Conservation (phyloP, 1,140 invertebrate species). For the Drosophila grimshawi region DNA sequence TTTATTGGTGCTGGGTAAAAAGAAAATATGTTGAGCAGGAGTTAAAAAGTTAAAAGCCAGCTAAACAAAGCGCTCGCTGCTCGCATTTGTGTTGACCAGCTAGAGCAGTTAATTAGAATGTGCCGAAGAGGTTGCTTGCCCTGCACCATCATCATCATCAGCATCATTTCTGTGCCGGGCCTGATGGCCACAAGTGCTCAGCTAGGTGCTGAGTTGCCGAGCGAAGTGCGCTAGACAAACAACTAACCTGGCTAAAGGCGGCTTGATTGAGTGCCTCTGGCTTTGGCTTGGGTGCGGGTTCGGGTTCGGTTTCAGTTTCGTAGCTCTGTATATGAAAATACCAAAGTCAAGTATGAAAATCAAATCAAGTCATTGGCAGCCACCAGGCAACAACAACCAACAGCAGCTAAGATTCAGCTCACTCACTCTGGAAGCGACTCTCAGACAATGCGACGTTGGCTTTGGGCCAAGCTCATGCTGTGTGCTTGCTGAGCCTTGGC, state of each 20-base stretch:
- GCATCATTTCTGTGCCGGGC: background rate
- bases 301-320: slow-evolving; percentile 3
- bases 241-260: slow-evolving; percentile 58
- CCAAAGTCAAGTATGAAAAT: slow-evolving; percentile 63
- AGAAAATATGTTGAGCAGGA: slow-evolving; percentile 34
- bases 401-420: slow-evolving; percentile 38
- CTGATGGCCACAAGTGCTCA: slow-evolving; percentile 17
- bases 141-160: background rate
- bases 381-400: slow-evolving; percentile 58
- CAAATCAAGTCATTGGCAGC: slow-evolving; percentile 78
- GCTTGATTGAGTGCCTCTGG: slow-evolving; percentile 71
- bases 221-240: slow-evolving; percentile 75
- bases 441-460: slow-evolving; percentile 43
- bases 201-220: slow-evolving; percentile 20
- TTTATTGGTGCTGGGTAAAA: slow-evolving; percentile 16
- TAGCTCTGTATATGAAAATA: slow-evolving; percentile 54
- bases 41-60: slow-evolving; percentile 72
- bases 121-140: slow-evolving; percentile 26
- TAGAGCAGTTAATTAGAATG: slow-evolving; percentile 83
- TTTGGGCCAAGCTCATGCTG: slow-evolving; percentile 28
- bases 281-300: background rate
- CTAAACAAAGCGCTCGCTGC: slow-evolving; percentile 68
- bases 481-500: slow-evolving; percentile 52
- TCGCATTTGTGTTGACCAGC: slow-evolving; percentile 76
- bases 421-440: slow-evolving; percentile 9